Base-by-base conservation (phyloP, 2,113 vertebrate genomes). In the Pollachius pollachius region DNA sequence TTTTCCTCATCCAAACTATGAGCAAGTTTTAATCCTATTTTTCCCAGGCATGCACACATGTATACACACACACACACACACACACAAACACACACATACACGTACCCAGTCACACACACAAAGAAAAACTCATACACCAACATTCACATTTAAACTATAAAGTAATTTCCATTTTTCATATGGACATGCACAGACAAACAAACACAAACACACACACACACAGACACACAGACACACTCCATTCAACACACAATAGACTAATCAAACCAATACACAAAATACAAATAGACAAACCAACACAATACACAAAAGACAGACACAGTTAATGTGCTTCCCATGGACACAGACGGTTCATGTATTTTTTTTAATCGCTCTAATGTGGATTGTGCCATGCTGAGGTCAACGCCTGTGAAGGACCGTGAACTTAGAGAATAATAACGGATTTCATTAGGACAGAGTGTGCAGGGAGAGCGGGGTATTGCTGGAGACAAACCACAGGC, bases 361-460 rank as follows among this genome's bases (percentile, higher is more conserved):
- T 23, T 23, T 15, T 17, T 16, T 1, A 57, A 52, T 61, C 71
- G 64, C 69, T 70, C 81, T 65, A 72, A 23, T 69, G 71, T 73
- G 70, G 59, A 65, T 73, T 70, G 67, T 48, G 1, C 54, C 15
- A 17, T 76, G 65, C 70, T 66, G 58, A 77, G 62, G 71, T 81
- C 70, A 76, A 69, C 79, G 63, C 77, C 63, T 73, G 61, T 61
- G 64, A 83, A 81, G 80, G 64, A 68, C 56, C 58, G 69, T 61
- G 65, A 73, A 71, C 62, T 66, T 18, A n/a, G 11, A 70, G 72
- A 48, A 13, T 57, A 76, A 79, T 85, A 83, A 84, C 76, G 86
- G 75, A 62, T 81, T 89, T 86, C 77, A 85, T 81, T 87, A 77
- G 61, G 30, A 71, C 65, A 73, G 84, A 80, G 70, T 71, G 57